A percentile compares a stretch with the other conserved stretches of the same genome.
Evolutionary conservation across 2,888 invertebrate species (phyloP).

Genomic region (Drosophila quinaria): DNA sequence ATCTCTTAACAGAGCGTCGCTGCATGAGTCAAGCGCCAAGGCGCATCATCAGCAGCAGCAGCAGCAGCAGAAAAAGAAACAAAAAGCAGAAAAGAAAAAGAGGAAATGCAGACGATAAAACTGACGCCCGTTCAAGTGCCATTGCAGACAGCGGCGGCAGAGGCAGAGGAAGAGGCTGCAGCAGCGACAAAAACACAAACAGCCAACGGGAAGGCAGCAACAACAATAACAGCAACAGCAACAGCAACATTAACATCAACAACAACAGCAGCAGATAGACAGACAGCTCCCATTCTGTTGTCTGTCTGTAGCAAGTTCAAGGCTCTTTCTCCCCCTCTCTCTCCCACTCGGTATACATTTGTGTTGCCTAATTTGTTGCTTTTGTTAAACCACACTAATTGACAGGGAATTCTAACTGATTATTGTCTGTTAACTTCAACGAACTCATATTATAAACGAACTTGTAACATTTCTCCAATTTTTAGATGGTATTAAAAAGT

Average conservation of each 20-base stretch:
- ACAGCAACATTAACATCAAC: constrained; percentile 23
- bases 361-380: constrained; percentile 38
- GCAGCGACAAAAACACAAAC: constrained; percentile 29
- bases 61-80: constrained; percentile 23
- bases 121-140: constrained; percentile 66
- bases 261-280: constrained; percentile 13
- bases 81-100: constrained; percentile 22
- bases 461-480: background rate
- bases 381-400: constrained; percentile 37
- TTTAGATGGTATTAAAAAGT: background rate
- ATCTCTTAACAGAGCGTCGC: constrained; percentile 63
- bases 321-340: constrained; percentile 61
- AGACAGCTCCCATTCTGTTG: constrained; percentile 20
- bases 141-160: constrained; percentile 43
- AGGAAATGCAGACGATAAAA: constrained; percentile 69
- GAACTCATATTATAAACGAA: background rate
- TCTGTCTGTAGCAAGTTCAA: constrained; percentile 76
- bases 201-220: constrained; percentile 28
- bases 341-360: background rate
- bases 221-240: constrained; percentile 10
- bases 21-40: constrained; percentile 78
- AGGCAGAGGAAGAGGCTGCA: constrained; percentile 29
- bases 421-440: background rate
- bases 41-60: constrained; percentile 36
- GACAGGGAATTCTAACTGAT: constrained; percentile 13